A percentile compares a stretch with the other conserved stretches of the same genome.
phyloP scores from a whole-genome alignment of 2,797 vertebrate genomes.

The Brotula barbata region DNA sequence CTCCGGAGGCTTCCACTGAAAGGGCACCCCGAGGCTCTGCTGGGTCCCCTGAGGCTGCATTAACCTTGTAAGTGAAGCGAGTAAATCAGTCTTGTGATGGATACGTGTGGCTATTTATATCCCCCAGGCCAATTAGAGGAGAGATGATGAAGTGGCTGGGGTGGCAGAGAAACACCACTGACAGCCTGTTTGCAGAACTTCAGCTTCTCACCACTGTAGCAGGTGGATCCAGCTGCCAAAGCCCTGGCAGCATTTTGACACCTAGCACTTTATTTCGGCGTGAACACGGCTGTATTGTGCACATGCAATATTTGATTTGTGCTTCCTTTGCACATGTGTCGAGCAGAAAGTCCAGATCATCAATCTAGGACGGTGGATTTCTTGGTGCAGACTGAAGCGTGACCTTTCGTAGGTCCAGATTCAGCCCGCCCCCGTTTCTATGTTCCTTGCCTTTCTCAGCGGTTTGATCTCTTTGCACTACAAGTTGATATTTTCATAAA shows the following conservation, averaged over 20 bases:
- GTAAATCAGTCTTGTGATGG: conserved; percentile 66
- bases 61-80: conserved; percentile 70
- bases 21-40: conserved; percentile 22
- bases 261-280: neutral
- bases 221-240: neutral
- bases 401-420: no score
- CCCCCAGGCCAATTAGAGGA: conserved; percentile 67
- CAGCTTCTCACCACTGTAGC: conserved; percentile 12
- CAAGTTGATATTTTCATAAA: no score
- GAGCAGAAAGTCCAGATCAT: no score
- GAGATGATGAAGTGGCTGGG: conserved; percentile 57
- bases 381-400: no score
- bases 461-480: no score
- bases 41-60: conserved; percentile 46
- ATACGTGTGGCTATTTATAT: conserved; percentile 69
- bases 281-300: neutral
- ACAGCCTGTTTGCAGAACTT: conserved; percentile 40
- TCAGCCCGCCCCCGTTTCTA: no score
- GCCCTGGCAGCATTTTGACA: conserved; percentile 4
- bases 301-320: no score
- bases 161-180: conserved; percentile 47
- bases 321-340: no score
- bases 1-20: conserved; percentile 1
- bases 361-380: no score
- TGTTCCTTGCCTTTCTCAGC: no score